A percentile compares a stretch with the other conserved stretches of the same genome.
phyloP scores from a whole-genome alignment of 2,797 vertebrate species.

The Sorex maritimensis region DNA sequence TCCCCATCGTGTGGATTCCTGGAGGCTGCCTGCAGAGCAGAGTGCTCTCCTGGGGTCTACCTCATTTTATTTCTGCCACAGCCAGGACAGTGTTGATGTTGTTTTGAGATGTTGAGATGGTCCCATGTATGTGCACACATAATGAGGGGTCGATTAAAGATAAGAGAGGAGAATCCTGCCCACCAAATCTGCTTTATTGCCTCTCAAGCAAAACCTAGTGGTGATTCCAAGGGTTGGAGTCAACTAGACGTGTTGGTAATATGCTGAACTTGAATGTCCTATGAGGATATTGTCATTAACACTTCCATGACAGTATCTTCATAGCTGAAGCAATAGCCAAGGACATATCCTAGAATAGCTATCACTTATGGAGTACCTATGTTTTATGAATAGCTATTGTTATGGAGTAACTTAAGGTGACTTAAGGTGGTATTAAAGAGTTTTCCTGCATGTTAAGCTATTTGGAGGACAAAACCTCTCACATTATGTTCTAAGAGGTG shows the following conservation, averaged over 20 bases:
- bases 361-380: background rate
- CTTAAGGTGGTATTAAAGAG: background rate
- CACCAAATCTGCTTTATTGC: background rate
- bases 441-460: too few species aligned
- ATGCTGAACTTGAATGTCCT: background rate
- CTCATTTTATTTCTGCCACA: background rate
- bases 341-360: background rate
- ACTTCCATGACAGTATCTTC: background rate
- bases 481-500: too few species aligned
- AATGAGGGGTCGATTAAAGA: background rate
- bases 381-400: background rate
- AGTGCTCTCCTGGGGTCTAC: background rate
- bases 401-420: background rate
- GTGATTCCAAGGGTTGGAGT: background rate
- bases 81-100: background rate
- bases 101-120: background rate
- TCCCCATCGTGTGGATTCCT: conserved; percentile 14
- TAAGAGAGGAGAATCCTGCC: background rate
- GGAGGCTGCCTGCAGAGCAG: background rate
- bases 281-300: too few species aligned
- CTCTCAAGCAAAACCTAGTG: background rate
- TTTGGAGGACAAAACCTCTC: too few species aligned
- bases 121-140: accelerated
- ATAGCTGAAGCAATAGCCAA: background rate
- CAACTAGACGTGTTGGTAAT: background rate